A percentile compares a stretch with the other conserved stretches of the same genome.
Conservation (phyloP, 2,888 invertebrate genomes). For the Dyspetes luteomarginatus region DNA sequence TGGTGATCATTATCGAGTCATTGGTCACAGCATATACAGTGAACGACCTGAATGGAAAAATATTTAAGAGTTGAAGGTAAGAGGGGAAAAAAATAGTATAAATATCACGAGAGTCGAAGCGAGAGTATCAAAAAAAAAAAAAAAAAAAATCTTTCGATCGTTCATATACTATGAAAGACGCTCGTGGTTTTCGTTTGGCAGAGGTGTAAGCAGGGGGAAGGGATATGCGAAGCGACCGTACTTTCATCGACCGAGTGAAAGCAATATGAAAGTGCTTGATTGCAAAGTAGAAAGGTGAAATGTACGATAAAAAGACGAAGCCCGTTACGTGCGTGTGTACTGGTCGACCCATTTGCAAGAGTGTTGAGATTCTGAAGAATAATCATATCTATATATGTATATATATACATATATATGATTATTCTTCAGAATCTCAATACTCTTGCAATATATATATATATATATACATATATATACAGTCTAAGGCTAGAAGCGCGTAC, state of each 20-base stretch:
- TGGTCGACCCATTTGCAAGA: constrained; percentile 78
- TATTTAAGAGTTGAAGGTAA: not conserved
- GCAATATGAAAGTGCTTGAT: constrained; percentile 84
- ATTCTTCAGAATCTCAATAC: no score
- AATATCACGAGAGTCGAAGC: no score
- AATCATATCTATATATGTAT: not conserved
- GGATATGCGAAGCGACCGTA: constrained; percentile 67
- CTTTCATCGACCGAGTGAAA: constrained; percentile 83
- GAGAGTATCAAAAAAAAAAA: not conserved
- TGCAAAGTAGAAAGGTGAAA: constrained; percentile 84
- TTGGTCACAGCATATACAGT: constrained; percentile 22
- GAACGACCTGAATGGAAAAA: constrained; percentile 21
- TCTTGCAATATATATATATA: constrained; percentile 4
- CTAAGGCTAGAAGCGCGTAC: not conserved
- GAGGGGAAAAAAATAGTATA: constrained; percentile 6
- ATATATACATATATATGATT: constrained; percentile 7
- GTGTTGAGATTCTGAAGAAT: constrained; percentile 64
- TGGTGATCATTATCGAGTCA: no score
- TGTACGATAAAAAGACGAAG: constrained; percentile 82
- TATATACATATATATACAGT: constrained; percentile 10
- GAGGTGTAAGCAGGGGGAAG: constrained; percentile 56
- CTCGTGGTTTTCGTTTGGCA: constrained; percentile 79
- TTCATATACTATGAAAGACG: constrained; percentile 71
- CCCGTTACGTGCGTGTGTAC: constrained; percentile 79
- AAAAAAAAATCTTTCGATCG: constrained; percentile 21